phyloP scores from a whole-genome alignment of 2,113 vertebrate species.

The Zosterops japonicus region DNA sequence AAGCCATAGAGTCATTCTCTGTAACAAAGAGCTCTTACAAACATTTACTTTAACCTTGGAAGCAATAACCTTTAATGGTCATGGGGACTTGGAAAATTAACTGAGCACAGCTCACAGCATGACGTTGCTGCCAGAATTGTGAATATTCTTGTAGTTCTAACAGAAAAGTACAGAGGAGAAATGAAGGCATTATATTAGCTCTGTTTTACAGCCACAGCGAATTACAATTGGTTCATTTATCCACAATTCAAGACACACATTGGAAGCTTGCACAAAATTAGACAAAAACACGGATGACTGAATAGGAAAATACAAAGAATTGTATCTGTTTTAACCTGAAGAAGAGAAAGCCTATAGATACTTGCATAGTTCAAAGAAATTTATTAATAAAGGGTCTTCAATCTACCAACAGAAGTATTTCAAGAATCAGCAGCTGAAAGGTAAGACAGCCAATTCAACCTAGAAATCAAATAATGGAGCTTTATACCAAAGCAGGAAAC shows the following conservation, averaged over 20 bases:
- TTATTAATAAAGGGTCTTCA: constrained; percentile 24
- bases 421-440: background rate
- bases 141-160: constrained; percentile 32
- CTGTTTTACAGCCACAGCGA: background rate
- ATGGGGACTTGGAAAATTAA: constrained; percentile 39
- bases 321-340: background rate
- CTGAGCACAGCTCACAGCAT: background rate
- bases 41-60: constrained; percentile 21
- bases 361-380: background rate
- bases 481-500: background rate
- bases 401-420: background rate
- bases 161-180: constrained; percentile 32
- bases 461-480: background rate
- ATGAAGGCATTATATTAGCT: constrained; percentile 28
- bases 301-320: constrained; percentile 43
- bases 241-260: constrained; percentile 14
- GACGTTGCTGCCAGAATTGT: background rate
- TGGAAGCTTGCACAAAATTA: constrained; percentile 22
- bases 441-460: background rate
- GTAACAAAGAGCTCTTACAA: constrained; percentile 30
- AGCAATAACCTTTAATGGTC: constrained; percentile 43
- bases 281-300: constrained; percentile 14
- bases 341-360: constrained; percentile 15
- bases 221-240: constrained; percentile 45
- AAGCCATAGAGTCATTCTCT: background rate